Evolutionary conservation across 2,888 invertebrate genomes (phyloP).

Genomic region (Eledona agricola): DNA sequence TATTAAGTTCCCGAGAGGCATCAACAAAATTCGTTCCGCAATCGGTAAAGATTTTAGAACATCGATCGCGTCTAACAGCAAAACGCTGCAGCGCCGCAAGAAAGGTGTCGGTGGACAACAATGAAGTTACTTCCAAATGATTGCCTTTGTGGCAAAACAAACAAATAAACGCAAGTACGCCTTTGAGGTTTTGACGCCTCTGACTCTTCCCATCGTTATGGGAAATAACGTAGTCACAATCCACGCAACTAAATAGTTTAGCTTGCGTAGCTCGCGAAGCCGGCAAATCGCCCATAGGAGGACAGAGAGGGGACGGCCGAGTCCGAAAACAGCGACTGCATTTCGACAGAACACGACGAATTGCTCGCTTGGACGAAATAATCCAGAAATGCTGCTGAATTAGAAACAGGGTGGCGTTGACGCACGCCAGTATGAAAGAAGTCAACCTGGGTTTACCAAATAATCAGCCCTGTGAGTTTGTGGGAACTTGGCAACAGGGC

Average conservation of each 20-base stretch:
- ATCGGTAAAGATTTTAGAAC: neutral
- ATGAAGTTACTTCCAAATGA: neutral
- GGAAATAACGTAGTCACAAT: neutral
- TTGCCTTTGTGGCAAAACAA: neutral
- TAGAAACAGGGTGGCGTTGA: neutral
- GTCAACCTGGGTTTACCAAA: neutral
- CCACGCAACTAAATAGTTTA: neutral
- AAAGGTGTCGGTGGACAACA: neutral
- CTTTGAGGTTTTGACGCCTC: neutral
- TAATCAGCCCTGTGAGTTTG: neutral
- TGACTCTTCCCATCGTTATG: neutral
- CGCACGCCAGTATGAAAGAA: neutral
- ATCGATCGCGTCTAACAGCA: neutral
- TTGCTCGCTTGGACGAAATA: neutral
- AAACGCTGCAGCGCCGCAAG: neutral
- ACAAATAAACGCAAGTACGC: conserved; percentile 1
- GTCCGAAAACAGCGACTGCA: neutral
- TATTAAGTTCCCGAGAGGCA: neutral
- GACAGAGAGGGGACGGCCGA: neutral
- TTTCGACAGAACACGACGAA: neutral
- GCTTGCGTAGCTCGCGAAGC: neutral
- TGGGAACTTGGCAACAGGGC: neutral
- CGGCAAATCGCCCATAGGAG: neutral
- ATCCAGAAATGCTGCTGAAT: neutral
- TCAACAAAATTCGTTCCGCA: neutral